Conservation (phyloP, 2,113 vertebrate genomes). For the Pterocles gutturalis region DNA sequence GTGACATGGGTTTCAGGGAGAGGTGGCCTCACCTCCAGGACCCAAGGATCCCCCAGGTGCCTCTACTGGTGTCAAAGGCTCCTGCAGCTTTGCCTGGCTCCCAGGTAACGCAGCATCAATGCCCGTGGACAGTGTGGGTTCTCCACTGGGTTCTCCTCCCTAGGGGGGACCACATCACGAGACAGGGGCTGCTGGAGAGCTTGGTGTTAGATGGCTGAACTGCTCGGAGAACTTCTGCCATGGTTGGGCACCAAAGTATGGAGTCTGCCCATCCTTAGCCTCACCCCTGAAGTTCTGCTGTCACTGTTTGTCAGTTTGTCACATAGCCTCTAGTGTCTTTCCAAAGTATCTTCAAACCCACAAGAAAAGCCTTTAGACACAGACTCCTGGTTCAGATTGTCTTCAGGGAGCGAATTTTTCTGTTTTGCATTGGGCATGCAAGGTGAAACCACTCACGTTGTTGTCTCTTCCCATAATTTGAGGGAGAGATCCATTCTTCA, state of each 20-base stretch:
- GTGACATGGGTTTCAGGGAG: background rate
- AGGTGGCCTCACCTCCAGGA: background rate
- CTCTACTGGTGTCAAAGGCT: background rate
- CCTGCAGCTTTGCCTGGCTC: background rate
- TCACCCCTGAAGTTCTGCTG: background rate
- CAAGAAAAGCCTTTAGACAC: background rate
- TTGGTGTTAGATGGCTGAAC: background rate
- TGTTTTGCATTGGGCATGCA: background rate
- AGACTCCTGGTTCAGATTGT: background rate
- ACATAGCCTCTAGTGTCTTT: accelerated
- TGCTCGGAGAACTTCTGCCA: background rate
- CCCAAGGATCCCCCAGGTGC: background rate
- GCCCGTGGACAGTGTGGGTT: background rate
- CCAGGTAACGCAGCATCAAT: background rate
- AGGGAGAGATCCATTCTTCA: background rate
- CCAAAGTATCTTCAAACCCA: background rate
- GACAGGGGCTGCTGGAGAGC: background rate
- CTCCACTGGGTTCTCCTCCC: background rate
- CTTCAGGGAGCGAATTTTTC: background rate
- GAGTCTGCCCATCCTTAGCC: background rate
- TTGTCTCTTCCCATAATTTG: background rate
- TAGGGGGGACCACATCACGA: background rate
- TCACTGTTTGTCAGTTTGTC: background rate
- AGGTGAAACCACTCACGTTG: background rate
- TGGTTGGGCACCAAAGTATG: background rate